Evolutionary conservation across 2,797 vertebrate genomes (phyloP).

Genomic region (Leucoraja ocellata): DNA sequence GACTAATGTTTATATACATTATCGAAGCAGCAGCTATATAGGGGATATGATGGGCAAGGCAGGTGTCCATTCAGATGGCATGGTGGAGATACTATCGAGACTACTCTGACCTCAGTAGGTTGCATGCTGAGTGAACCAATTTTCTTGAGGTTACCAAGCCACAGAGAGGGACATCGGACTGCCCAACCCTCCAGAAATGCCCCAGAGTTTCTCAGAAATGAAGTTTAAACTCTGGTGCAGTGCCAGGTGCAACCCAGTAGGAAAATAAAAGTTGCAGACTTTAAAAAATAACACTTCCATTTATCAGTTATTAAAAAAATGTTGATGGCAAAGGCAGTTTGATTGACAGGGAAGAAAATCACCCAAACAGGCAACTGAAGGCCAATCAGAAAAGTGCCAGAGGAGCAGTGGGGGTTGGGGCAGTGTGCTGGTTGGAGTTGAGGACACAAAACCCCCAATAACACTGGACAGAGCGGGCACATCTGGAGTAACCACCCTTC

Average conservation of each 20-base stretch:
- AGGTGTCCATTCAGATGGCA: not conserved
- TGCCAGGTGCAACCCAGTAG: not conserved
- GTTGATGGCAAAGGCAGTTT: not conserved
- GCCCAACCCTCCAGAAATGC: not conserved
- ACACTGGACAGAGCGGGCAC: not conserved
- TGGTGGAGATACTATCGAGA: not conserved
- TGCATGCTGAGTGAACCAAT: not conserved
- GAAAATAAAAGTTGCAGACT: not conserved
- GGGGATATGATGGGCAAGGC: not conserved
- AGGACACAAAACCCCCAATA: not conserved
- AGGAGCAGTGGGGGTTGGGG: not conserved
- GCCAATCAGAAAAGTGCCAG: not conserved
- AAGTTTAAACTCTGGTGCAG: not conserved
- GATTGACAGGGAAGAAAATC: not conserved
- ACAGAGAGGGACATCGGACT: not conserved
- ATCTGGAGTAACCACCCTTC: not conserved
- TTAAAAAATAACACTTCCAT: not conserved
- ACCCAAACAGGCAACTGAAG: not conserved
- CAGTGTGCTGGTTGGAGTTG: not conserved
- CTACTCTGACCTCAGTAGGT: not conserved
- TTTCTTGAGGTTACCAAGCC: not conserved
- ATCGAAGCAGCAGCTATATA: not conserved
- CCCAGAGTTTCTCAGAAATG: not conserved
- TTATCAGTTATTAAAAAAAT: not conserved
- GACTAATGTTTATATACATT: conserved; percentile 19